Evolutionary conservation across 1,140 invertebrate species (phyloP).

Genomic region (Aphaenogaster rudis): DNA sequence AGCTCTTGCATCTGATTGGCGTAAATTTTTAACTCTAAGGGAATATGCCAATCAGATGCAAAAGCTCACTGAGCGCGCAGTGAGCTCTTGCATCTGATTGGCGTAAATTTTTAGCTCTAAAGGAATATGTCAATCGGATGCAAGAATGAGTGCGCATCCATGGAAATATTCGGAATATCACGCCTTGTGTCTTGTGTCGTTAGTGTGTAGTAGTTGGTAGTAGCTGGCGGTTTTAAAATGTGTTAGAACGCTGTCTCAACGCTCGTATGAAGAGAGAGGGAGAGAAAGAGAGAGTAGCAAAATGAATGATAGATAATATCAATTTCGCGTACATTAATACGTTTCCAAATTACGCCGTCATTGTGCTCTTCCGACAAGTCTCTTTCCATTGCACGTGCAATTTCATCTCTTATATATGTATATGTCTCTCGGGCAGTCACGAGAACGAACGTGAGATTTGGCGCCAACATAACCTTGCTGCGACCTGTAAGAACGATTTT

Average conservation of each 20-base stretch:
- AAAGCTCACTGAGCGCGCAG: too few relatives aligned
- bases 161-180: too few relatives aligned
- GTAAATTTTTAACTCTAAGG: too few relatives aligned
- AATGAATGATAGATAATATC: constrained; percentile 58
- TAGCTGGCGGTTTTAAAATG: constrained; percentile 71
- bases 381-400: neutral
- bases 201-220: neutral
- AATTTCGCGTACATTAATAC: constrained; percentile 28
- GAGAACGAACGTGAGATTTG: constrained; percentile 58
- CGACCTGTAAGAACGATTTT: constrained; percentile 46
- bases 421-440: neutral
- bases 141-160: too few relatives aligned
- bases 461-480: constrained; percentile 73
- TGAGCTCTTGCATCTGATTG: too few relatives aligned
- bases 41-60: too few relatives aligned
- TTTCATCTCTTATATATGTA: neutral
- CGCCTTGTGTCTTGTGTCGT: too few relatives aligned
- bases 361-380: neutral
- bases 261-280: constrained; percentile 28
- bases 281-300: constrained; percentile 5
- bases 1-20: too few relatives aligned
- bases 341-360: constrained; percentile 70
- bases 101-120: too few relatives aligned
- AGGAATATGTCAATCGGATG: too few relatives aligned
- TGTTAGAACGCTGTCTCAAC: too few relatives aligned